A percentile compares a stretch with the other conserved stretches of the same genome.
phyloP scores from a whole-genome alignment of 2,113 vertebrate species.

The Oreotragus oreotragus region DNA sequence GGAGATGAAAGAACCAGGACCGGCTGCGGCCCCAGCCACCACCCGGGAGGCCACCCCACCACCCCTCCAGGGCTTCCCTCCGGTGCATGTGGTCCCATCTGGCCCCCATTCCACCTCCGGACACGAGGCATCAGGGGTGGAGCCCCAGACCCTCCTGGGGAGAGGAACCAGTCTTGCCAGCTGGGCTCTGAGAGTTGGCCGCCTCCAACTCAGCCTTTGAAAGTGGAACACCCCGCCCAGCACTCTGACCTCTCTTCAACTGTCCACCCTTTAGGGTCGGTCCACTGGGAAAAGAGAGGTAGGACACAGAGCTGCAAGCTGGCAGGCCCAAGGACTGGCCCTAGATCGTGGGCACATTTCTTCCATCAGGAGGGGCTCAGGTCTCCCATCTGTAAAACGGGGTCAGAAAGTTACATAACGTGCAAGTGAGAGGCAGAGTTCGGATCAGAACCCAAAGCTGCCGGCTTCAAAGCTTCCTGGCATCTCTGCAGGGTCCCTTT shows the following conservation, averaged over 20 bases:
- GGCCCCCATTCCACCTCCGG: background rate
- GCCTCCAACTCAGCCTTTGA: background rate
- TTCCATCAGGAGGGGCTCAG: background rate
- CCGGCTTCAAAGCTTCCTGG: background rate
- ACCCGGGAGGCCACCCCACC: background rate
- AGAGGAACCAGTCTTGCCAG: background rate
- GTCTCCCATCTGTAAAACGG: background rate
- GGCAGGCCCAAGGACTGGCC: accelerated
- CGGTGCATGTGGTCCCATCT: background rate
- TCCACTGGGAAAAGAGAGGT: background rate
- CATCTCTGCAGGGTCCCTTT: accelerated
- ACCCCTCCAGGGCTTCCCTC: background rate
- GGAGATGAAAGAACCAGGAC: constrained; percentile 32
- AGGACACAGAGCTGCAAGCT: too few species aligned
- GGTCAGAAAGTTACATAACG: background rate
- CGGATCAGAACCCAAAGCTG: background rate
- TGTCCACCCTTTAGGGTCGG: background rate
- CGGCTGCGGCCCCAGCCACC: background rate
- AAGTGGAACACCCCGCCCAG: background rate
- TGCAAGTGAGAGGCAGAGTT: background rate
- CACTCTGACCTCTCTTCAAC: background rate
- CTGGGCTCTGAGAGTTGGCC: background rate
- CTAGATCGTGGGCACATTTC: background rate
- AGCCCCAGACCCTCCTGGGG: background rate
- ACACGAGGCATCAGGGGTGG: accelerated